Evolutionary conservation across 2,113 vertebrate genomes (phyloP).

Genomic region (Apodemus speciosus): DNA sequence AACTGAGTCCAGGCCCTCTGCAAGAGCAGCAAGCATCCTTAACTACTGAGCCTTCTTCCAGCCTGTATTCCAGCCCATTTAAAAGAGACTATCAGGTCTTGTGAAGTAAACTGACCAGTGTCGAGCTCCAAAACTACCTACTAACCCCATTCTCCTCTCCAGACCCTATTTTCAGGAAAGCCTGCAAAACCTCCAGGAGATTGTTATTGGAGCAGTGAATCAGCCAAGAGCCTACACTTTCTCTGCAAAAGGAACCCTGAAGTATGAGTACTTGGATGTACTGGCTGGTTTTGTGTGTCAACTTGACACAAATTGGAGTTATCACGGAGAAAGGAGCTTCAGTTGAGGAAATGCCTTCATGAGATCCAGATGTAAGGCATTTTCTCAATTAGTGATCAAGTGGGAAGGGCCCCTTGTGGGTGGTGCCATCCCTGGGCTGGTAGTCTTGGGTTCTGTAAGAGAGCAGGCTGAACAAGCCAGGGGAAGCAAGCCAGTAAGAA

Average conservation of each 20-base stretch:
- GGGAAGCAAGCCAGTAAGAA: no score
- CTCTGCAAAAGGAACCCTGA: neutral
- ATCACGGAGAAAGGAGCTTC: no score
- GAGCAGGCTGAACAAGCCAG: no score
- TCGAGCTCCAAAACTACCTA: neutral
- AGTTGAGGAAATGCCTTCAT: no score
- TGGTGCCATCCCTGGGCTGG: no score
- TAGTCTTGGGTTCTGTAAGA: no score
- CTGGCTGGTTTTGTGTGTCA: no score
- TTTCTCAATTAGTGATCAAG: no score
- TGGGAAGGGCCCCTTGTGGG: no score
- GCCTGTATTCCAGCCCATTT: neutral
- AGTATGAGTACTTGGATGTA: neutral
- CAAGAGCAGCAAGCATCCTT: neutral
- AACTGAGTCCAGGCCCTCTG: neutral
- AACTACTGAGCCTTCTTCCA: neutral
- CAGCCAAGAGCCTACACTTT: no score
- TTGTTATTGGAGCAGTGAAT: neutral
- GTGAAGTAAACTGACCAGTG: neutral
- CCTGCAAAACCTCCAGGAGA: neutral
- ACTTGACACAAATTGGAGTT: no score
- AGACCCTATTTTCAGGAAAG: neutral
- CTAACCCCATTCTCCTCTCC: neutral
- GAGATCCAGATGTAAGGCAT: no score
- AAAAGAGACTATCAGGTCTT: neutral